phyloP scores from a whole-genome alignment of 2,113 vertebrate species.

The Salvelinus alpinus region DNA sequence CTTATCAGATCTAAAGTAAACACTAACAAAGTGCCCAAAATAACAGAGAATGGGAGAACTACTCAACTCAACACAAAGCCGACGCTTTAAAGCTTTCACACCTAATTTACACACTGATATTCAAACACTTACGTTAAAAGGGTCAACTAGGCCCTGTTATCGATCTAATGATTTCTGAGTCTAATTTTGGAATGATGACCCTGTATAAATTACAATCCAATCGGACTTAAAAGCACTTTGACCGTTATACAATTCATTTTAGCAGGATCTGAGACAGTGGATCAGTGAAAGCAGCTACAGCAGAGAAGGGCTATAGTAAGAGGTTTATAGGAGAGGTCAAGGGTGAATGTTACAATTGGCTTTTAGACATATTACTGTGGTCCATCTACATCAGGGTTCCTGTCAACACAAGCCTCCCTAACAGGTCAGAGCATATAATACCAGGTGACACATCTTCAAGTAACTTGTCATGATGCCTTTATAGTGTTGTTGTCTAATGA shows the following conservation, averaged over 20 bases:
- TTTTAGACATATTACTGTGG: slow-evolving; percentile 14
- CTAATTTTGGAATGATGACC: slow-evolving; percentile 23
- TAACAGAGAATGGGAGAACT: neutral
- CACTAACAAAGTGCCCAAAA: slow-evolving; percentile 31
- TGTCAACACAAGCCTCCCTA: neutral
- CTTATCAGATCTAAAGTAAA: slow-evolving; percentile 45
- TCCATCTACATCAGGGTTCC: neutral
- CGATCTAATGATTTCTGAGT: slow-evolving; percentile 24
- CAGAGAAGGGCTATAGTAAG: neutral
- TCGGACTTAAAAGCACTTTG: slow-evolving; percentile 20
- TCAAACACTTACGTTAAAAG: slow-evolving; percentile 12
- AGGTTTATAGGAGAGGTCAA: neutral
- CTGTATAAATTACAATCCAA: slow-evolving; percentile 17
- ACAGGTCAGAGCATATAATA: neutral
- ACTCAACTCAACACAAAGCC: slow-evolving; percentile 2
- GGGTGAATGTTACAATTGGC: slow-evolving; percentile 1
- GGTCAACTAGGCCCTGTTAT: neutral
- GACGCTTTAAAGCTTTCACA: slow-evolving; percentile 11
- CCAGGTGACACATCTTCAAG: no score
- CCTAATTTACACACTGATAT: slow-evolving; percentile 16
- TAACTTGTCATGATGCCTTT: neutral
- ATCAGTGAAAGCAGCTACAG: neutral
- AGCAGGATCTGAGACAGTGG: neutral
- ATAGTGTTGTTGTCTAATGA: neutral
- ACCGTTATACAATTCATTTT: neutral